Evolutionary conservation across 2,113 vertebrate species (phyloP).

Genomic region (Arenaria interpres): DNA sequence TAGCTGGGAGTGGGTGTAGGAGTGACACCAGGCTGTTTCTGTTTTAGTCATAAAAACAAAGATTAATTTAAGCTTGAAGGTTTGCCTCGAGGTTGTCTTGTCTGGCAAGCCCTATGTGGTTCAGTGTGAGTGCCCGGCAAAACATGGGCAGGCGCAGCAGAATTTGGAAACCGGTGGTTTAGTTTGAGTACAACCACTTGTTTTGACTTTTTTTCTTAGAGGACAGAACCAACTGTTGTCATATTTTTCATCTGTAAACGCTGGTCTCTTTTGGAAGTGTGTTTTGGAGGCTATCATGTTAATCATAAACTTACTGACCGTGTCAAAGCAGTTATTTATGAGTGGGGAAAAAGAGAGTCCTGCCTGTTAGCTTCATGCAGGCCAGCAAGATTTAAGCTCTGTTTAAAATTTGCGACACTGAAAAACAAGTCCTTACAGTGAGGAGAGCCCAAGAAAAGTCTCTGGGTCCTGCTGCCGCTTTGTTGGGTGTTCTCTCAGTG

Average conservation of each 20-base stretch:
- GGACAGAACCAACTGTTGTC: not conserved
- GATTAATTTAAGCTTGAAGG: not conserved
- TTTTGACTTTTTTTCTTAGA: not conserved
- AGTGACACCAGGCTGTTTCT: not conserved
- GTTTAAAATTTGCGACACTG: not conserved
- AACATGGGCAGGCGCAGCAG: not conserved
- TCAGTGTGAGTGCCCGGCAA: not conserved
- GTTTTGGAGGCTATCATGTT: not conserved
- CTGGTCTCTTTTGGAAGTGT: not conserved
- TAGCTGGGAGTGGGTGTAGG: not conserved
- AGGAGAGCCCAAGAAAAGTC: not conserved
- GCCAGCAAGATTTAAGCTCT: too few species aligned
- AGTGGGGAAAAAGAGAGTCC: not conserved
- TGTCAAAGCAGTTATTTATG: not conserved
- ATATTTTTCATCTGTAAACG: rapidly evolving
- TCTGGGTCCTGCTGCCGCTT: not conserved
- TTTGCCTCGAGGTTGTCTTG: not conserved
- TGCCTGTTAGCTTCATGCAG: not conserved
- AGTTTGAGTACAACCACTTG: not conserved
- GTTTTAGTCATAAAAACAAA: not conserved
- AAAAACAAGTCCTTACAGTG: not conserved
- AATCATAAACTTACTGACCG: not conserved
- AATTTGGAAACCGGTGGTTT: not conserved
- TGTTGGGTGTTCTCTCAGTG: rapidly evolving
- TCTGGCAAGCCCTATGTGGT: too few species aligned